A percentile compares a stretch with the other conserved stretches of the same genome.
These are phyloP conservation scores for Lymantria dispar DNA, from an alignment of 2,888 invertebrate genomes.

Conservation along the genomic window DNA sequence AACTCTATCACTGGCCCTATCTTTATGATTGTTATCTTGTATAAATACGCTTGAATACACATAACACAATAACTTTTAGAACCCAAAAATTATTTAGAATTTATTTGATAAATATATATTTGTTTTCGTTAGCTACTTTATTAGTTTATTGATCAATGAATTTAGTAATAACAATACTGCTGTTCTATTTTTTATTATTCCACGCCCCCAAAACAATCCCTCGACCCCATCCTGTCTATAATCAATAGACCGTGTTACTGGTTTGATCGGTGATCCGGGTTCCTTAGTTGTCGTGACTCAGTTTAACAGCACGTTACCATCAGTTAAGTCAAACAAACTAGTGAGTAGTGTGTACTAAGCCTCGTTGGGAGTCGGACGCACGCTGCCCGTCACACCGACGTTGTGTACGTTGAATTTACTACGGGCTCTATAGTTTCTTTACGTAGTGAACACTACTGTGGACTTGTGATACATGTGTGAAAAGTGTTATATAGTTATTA, in stretches of 20 bases:
- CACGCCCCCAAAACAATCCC: conserved; percentile 43
- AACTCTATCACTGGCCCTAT: conserved; percentile 38
- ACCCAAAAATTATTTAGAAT: not conserved
- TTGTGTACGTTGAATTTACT: conserved; percentile 48
- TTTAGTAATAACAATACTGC: not conserved
- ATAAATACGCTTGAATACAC: conserved; percentile 8
- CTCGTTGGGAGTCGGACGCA: conserved; percentile 56
- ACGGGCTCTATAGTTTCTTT: conserved; percentile 39
- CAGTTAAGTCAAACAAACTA: conserved; percentile 30
- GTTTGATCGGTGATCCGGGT: conserved; percentile 67
- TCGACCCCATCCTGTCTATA: conserved; percentile 51
- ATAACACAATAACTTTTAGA: not conserved
- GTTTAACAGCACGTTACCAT: conserved; percentile 55
- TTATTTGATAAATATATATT: not conserved
- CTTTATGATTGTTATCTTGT: conserved; percentile 37
- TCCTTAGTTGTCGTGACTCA: conserved; percentile 68
- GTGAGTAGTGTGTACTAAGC: conserved; percentile 59
- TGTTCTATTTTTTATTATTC: conserved; percentile 1
- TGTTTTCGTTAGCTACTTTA: not conserved
- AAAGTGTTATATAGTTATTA: conserved; percentile 42
- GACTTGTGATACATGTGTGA: conserved; percentile 47
- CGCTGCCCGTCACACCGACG: conserved; percentile 40
- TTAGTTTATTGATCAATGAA: too few relatives aligned
- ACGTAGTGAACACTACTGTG: conserved; percentile 50
- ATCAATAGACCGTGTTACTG: conserved; percentile 62